Evolutionary conservation across 1,140 invertebrate genomes (phyloP), one percentile per base, ranked within the genome.

Genomic region (Megathymus violae): DNA sequence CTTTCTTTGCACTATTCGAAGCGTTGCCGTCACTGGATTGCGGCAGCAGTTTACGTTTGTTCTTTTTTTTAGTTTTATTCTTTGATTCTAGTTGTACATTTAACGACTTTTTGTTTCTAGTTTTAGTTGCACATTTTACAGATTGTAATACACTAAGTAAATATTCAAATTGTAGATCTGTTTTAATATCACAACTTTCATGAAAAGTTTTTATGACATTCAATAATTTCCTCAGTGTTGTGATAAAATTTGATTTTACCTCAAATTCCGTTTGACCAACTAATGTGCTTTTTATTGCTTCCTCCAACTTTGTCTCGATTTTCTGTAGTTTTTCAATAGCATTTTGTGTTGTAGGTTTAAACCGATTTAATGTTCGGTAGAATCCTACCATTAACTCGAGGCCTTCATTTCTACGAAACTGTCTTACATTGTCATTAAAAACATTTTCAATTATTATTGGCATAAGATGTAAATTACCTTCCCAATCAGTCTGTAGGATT

Each of bases 401-500:
- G 1, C 94, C 94, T 80, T 95, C 94, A 66, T 91, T 92, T 63
- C 93, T 92, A 38, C 94, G 85, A 70, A 93, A 95, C 15, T 93
- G 93, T 63, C 94, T 88, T 0, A 95, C 91, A 14, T 90, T 90
- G 3, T 80, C 72, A 50, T 93, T 92, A 66, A 95, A 95, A n/a
- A 93, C 84, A 78, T 92, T 94, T 1, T 93, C 85, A 10, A 93
- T 82, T 59, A 95, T 74, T 34, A 92, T 65, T 3, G 92, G 84
- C 7, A 92, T 82, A 27, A 96, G 76, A 34, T 90, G 76, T 76
- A 93, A 93, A 58, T 91, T 94, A 11, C 93, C 93, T 25, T 92
- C 86, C 95, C 94, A 96, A 47, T 91, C 91, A 0, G 93, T 76
- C 67, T 94, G 92, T 17, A 95, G 67, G 9, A 94, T 84, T 62